Percentiles rank a stretch among this genome's conserved stretches.
Conservation (phyloP, 2,113 vertebrate genomes). For the Podiceps cristatus region DNA sequence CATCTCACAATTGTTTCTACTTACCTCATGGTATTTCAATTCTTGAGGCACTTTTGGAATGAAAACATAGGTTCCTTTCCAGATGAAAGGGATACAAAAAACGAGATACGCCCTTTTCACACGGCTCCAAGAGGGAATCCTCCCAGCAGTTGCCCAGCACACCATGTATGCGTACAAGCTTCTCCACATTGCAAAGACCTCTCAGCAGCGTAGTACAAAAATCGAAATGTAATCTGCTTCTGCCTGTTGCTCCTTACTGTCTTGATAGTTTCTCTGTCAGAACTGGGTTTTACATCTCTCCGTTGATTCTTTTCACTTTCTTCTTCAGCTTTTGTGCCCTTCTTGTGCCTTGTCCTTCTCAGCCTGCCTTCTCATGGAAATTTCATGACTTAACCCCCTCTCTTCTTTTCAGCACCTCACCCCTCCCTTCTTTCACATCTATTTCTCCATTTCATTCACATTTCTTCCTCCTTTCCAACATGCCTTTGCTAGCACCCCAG, state of each 20-base stretch:
- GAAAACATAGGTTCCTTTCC: not conserved
- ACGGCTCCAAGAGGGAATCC: not conserved
- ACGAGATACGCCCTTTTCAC: not conserved
- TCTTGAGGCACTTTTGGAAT: not conserved
- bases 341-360: not conserved
- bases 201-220: not conserved
- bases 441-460: not conserved
- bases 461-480: not conserved
- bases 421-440: not conserved
- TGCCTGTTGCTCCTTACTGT: not conserved
- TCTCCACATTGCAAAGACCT: not conserved
- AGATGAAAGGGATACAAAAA: not conserved
- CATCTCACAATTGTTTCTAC: not conserved
- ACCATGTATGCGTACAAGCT: not conserved
- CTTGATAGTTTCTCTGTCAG: not conserved
- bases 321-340: not conserved
- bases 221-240: not conserved
- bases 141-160: not conserved
- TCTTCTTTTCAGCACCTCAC: not conserved
- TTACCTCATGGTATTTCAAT: not conserved
- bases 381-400: not conserved
- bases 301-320: not conserved
- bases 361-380: not conserved
- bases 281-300: not conserved
- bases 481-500: not conserved